phyloP scores from a whole-genome alignment of 2,113 vertebrate species.

The Ondatra zibethicus region DNA sequence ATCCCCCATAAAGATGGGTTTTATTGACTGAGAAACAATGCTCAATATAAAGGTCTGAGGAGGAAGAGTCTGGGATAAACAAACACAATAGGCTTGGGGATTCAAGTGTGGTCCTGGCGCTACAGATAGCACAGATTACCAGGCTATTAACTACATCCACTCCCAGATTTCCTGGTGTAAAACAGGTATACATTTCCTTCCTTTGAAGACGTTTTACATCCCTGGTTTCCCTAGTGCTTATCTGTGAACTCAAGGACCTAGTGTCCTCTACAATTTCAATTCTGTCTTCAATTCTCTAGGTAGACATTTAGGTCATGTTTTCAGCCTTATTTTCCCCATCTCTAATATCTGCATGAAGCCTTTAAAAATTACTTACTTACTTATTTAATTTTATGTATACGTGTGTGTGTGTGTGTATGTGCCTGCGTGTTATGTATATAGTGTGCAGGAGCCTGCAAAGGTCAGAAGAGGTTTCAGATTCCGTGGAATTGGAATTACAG shows the following conservation, averaged over 20 bases:
- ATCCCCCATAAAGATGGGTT: background rate
- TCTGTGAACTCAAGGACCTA: background rate
- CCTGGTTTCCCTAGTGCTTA: background rate
- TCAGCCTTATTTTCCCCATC: background rate
- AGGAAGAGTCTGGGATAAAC: background rate
- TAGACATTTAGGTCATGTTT: background rate
- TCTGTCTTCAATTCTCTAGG: background rate
- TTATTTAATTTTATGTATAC: background rate
- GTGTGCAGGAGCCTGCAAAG: background rate
- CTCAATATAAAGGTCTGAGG: background rate
- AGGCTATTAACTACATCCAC: too few relatives aligned
- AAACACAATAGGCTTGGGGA: background rate
- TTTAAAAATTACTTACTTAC: background rate
- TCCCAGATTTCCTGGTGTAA: background rate
- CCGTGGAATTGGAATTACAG: background rate
- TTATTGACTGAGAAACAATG: background rate
- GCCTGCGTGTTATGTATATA: background rate
- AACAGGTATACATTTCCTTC: background rate
- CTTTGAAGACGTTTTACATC: too few relatives aligned
- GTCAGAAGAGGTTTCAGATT: background rate
- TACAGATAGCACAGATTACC: background rate
- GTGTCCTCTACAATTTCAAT: too few relatives aligned
- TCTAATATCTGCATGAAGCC: background rate
- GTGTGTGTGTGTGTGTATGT: background rate
- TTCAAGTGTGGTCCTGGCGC: background rate